phyloP scores from a whole-genome alignment of 92 coral and sea anemone genomes.

The Parazoanthus atlanticus region DNA sequence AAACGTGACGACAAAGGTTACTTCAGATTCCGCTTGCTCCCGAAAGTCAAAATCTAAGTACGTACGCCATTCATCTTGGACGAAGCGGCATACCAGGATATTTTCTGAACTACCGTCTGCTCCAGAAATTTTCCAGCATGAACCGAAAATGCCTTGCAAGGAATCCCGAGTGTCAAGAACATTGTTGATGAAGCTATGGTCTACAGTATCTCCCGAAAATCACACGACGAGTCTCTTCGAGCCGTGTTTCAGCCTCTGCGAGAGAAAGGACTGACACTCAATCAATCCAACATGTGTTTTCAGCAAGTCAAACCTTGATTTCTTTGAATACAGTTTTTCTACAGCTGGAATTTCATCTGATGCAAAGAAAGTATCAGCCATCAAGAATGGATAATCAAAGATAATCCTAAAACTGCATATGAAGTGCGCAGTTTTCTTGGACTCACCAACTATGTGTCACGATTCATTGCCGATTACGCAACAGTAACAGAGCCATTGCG shows the following conservation, averaged over 20 bases:
- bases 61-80: too few relatives aligned
- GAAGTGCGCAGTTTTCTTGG: constrained; percentile 45
- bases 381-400: constrained; percentile 21
- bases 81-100: too few relatives aligned
- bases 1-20: too few relatives aligned
- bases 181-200: constrained; percentile 20
- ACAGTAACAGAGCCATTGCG: constrained; percentile 12
- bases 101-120: too few relatives aligned
- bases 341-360: constrained; percentile 28
- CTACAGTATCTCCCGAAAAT: neutral
- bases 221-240: constrained; percentile 10
- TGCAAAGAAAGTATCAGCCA: too few relatives aligned
- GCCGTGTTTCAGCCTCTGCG: constrained; percentile 30
- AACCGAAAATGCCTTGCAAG: too few relatives aligned
- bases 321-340: constrained; percentile 34
- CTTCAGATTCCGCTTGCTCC: too few relatives aligned
- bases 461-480: neutral
- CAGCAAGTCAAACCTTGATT: neutral
- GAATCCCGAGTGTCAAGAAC: too few relatives aligned
- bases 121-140: too few relatives aligned
- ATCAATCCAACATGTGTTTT: neutral
- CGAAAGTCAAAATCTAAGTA: too few relatives aligned
- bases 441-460: constrained; percentile 36
- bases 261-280: constrained; percentile 38
- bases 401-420: constrained; percentile 12